These are phyloP conservation scores for Porites divaricata DNA, from an alignment of 92 coral and sea anemone genomes.

Conservation along the genomic window DNA sequence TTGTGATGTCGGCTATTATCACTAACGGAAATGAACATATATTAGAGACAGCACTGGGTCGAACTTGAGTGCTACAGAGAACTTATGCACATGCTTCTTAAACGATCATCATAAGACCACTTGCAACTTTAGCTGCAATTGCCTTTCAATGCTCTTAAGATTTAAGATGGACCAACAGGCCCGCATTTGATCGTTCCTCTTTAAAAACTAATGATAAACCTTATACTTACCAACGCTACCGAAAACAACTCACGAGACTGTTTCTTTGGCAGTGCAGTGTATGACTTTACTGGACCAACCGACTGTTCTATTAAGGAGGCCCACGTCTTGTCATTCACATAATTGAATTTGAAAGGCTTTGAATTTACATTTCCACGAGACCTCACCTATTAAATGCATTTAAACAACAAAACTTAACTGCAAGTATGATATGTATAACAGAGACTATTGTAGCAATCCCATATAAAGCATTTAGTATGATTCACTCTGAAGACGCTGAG, in stretches of 20 bases:
- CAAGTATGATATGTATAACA: neutral
- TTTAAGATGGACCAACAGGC: neutral
- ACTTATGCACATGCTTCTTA: too few species aligned
- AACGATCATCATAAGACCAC: too few species aligned
- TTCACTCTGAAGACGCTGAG: too few species aligned
- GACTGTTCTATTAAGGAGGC: slow-evolving; percentile 71
- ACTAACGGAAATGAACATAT: too few species aligned
- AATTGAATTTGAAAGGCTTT: slow-evolving; percentile 25
- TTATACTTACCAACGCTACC: slow-evolving; percentile 61
- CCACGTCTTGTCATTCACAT: slow-evolving; percentile 73
- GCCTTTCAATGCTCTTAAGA: neutral
- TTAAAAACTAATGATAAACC: neutral
- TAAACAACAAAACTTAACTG: neutral
- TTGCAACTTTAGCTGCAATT: too few species aligned
- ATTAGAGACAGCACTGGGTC: too few species aligned
- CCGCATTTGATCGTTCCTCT: neutral
- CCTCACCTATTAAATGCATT: neutral
- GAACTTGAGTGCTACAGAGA: too few species aligned
- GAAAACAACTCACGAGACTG: slow-evolving; percentile 42
- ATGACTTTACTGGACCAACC: slow-evolving; percentile 52
- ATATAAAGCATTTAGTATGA: neutral
- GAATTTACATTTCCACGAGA: neutral
- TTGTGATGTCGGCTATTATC: too few species aligned
- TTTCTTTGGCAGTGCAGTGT: slow-evolving; percentile 4
- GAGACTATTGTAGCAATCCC: neutral